A percentile compares a stretch with the other conserved stretches of the same genome.
phyloP scores from a whole-genome alignment of 2,797 vertebrate genomes.

The Syngnathus acus region DNA sequence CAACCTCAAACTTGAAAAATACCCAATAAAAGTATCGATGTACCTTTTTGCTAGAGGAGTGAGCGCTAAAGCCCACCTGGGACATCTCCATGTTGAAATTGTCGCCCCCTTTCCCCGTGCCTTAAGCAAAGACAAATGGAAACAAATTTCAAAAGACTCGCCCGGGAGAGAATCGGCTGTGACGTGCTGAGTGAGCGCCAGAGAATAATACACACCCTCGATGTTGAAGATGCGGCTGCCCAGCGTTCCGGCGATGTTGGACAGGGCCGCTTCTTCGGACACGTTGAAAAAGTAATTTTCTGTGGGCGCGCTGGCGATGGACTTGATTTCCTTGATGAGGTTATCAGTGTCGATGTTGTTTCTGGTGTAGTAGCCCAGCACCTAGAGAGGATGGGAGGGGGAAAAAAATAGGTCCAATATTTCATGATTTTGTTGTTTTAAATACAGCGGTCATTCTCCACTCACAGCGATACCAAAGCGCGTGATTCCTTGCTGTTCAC shows the following conservation, averaged over 20 bases:
- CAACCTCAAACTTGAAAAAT: no score
- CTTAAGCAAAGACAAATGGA: slow-evolving; percentile 24
- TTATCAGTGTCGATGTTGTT: slow-evolving; percentile 73
- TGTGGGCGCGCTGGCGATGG: slow-evolving; percentile 81
- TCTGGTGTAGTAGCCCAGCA: slow-evolving; percentile 67
- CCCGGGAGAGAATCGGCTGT: neutral
- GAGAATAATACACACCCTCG: slow-evolving; percentile 69
- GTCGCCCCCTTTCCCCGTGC: slow-evolving; percentile 58
- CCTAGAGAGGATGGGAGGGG: slow-evolving; percentile 30
- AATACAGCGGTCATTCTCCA: slow-evolving; percentile 18
- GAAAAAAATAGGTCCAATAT: neutral
- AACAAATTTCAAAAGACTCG: slow-evolving; percentile 9
- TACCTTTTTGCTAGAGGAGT: slow-evolving; percentile 69
- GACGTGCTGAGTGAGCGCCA: neutral
- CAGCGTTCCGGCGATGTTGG: slow-evolving; percentile 83
- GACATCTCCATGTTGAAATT: slow-evolving; percentile 89
- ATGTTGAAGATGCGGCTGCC: slow-evolving; percentile 94
- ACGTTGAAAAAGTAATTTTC: slow-evolving; percentile 88
- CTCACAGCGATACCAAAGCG: slow-evolving; percentile 91
- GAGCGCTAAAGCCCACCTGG: slow-evolving; percentile 87
- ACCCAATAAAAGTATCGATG: neutral
- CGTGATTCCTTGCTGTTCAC: slow-evolving; percentile 75
- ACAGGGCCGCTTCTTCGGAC: slow-evolving; percentile 80
- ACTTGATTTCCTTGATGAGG: slow-evolving; percentile 86
- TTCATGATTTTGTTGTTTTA: no score